These are phyloP conservation scores for Arctocebus calabarensis DNA, from an alignment of 2,797 vertebrate species.

Conservation along the genomic window DNA sequence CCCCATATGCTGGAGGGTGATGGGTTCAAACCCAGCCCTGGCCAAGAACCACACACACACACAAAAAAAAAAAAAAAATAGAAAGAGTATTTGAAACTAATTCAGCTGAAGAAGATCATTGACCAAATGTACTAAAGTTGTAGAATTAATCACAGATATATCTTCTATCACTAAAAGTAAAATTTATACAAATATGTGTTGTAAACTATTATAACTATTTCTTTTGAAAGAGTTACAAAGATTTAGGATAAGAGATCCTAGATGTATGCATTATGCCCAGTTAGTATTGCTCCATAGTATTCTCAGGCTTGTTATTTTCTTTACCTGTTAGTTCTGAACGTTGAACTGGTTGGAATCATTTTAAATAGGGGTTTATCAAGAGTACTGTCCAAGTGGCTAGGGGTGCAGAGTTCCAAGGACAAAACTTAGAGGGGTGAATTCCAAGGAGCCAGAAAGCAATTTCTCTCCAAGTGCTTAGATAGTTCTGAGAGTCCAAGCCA, in stretches of 20 bases:
- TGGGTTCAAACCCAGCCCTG: too few species aligned
- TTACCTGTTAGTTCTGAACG: not conserved
- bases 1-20: too few species aligned
- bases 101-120: slow-evolving; percentile 1
- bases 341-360: not conserved
- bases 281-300: not conserved
- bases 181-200: not conserved
- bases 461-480: slow-evolving; percentile 5
- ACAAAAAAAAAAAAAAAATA: not conserved
- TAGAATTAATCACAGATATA: not conserved
- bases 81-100: not conserved
- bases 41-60: too few species aligned
- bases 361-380: not conserved
- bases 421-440: not conserved
- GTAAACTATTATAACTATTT: not conserved
- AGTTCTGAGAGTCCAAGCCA: not conserved
- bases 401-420: not conserved
- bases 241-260: not conserved
- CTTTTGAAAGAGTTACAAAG: not conserved
- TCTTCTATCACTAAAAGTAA: not conserved
- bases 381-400: not conserved
- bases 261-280: not conserved
- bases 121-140: slow-evolving; percentile 9
- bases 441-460: not conserved
- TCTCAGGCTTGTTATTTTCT: not conserved